Evolutionary conservation across 1,140 invertebrate species (phyloP), one percentile per base, ranked within the genome.

Genomic region (Delia radicum): DNA sequence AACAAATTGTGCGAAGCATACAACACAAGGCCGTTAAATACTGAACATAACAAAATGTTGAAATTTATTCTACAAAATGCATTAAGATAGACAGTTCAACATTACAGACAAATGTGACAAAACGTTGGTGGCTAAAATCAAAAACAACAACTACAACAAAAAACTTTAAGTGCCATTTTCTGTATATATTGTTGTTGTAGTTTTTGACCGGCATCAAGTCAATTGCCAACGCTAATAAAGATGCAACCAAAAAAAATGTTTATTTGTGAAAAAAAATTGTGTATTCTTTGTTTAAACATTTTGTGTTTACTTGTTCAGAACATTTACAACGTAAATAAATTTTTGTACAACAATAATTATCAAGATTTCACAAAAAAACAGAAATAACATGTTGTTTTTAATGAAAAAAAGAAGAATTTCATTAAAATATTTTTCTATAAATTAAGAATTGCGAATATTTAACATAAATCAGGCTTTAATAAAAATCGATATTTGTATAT

Each of bases 21-120:
- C 48, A 55, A 55, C 48, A 55, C 48, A 55, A 55, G 48, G 48
- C 48, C 48, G 48, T 55, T 55, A 55, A 55, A 55, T 24, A 55
- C 2, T n/a, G 2, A 21, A 21, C 21, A 24, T 21, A 55, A 55
- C 48, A 55, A 55, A 55, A 55, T 21, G n/a, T 8, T 21, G 18
- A 55, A 24, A 55, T 55, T 55, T 55, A 55, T 55, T 55, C 48
- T 55, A 55, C 48, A 55, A 1, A 55, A 55, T 48, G 18, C 6
- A 48, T n/a, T 48, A n/a, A 48, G n/a, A 48, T 18, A 37, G 46
- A 48, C 46, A 48, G 46, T 37, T 37, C 8, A 37, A 48, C 46
- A 48, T 48, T n/a, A 24, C n/a, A 55, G 48, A 55, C 48, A 55
- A 55, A 55, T 55, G 48, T 55, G 48, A 55, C 48, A 55, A 55